These are phyloP conservation scores for Cygnus atratus DNA, from an alignment of 2,113 vertebrate genomes.

Conservation along the genomic window DNA sequence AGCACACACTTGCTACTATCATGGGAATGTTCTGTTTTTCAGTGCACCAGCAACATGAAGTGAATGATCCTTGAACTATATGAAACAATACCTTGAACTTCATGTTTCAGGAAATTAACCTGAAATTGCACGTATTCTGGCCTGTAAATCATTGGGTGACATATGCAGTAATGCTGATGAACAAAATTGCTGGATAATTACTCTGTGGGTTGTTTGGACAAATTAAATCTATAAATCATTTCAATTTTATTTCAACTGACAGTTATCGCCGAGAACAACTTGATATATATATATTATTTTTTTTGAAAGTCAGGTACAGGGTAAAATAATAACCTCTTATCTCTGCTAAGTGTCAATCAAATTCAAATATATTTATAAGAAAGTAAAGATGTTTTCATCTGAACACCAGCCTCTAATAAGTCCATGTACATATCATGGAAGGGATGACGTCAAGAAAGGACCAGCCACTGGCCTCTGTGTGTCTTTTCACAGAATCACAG, in stretches of 20 bases:
- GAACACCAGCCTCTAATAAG: neutral
- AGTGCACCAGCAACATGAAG: rapidly evolving
- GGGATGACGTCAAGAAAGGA: neutral
- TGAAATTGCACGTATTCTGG: neutral
- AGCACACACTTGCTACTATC: neutral
- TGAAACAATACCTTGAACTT: neutral
- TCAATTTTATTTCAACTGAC: neutral
- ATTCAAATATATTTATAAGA: neutral
- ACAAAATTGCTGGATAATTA: neutral
- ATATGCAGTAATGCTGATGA: neutral
- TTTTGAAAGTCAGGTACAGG: neutral
- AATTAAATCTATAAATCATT: neutral
- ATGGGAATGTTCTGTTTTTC: neutral
- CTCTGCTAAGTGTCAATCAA: neutral
- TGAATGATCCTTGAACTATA: neutral
- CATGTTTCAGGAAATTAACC: neutral
- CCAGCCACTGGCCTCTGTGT: neutral
- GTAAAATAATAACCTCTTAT: neutral
- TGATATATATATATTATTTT: neutral
- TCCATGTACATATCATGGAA: neutral
- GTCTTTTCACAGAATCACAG: too few relatives aligned
- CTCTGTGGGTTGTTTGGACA: neutral
- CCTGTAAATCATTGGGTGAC: neutral
- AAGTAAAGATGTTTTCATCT: neutral
- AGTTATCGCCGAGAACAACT: neutral